These are phyloP conservation scores for Sylvicapra grimmia DNA, from an alignment of 2,113 vertebrate species.

Conservation along the genomic window DNA sequence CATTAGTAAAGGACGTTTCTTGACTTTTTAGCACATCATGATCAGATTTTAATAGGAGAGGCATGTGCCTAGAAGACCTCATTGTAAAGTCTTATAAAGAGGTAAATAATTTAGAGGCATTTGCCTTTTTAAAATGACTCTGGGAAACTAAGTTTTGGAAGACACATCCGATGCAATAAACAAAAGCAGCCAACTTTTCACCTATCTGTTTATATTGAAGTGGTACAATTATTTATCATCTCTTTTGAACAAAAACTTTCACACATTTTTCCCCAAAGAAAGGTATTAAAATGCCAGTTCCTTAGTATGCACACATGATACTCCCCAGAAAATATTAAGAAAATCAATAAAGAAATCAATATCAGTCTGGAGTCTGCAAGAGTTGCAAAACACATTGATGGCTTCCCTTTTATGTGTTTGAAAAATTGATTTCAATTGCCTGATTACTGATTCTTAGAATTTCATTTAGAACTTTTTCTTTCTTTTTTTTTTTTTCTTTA, in stretches of 20 bases:
- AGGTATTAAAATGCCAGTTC: slow-evolving; percentile 20
- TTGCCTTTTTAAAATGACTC: not conserved
- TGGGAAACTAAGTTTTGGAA: not conserved
- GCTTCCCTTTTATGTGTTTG: not conserved
- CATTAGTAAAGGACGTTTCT: not conserved
- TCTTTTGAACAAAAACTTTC: not conserved
- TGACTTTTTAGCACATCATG: not conserved
- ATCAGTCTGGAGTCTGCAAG: not conserved
- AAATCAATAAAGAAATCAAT: slow-evolving; percentile 45
- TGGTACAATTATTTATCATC: slow-evolving; percentile 11
- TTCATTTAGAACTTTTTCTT: not conserved
- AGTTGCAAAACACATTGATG: slow-evolving; percentile 9
- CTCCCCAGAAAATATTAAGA: slow-evolving; percentile 32
- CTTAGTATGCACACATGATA: slow-evolving; percentile 25
- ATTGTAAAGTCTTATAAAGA: not conserved
- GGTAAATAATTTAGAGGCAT: not conserved
- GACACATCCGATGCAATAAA: not conserved
- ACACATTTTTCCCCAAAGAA: not conserved
- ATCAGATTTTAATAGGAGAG: not conserved
- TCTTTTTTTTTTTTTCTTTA: not conserved
- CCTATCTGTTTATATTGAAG: not conserved
- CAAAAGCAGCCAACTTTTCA: not conserved
- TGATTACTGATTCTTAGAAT: slow-evolving; percentile 24
- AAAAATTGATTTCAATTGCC: slow-evolving; percentile 21
- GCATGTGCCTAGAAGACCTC: not conserved